Conservation (phyloP, 2,113 vertebrate genomes). For the Pteropus alecto region DNA sequence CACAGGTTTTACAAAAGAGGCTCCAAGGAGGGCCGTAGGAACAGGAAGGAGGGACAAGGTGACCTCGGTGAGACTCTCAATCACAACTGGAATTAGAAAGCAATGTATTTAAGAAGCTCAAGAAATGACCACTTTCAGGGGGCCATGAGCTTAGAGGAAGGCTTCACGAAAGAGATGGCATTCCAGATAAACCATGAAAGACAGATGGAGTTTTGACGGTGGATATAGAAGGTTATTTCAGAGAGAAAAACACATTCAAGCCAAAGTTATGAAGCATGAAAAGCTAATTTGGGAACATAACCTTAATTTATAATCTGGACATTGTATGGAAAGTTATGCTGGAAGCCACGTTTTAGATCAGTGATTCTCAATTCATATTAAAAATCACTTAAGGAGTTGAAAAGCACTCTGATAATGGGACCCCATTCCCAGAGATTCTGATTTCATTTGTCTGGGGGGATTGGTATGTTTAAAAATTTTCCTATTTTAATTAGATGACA, state of each 20-base stretch:
- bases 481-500: not conserved
- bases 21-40: not conserved
- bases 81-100: not conserved
- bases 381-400: not conserved
- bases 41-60: not conserved
- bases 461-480: not conserved
- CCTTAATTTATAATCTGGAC: not conserved
- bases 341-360: not conserved
- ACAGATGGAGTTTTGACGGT: not conserved
- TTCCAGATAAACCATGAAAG: not conserved
- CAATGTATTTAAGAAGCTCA: not conserved
- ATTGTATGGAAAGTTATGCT: not conserved
- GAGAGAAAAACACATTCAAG: not conserved
- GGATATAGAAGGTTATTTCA: not conserved
- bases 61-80: not conserved
- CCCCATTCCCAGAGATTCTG: not conserved
- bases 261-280: not conserved
- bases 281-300: not conserved
- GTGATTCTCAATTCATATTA: not conserved
- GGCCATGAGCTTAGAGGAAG: not conserved
- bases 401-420: not conserved
- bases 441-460: not conserved
- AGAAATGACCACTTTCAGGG: not conserved
- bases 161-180: not conserved
- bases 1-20: not conserved